Evolutionary conservation across 2,888 invertebrate species (phyloP), one percentile per base, ranked within the genome.

Genomic region (Margaritifera margaritifera): DNA sequence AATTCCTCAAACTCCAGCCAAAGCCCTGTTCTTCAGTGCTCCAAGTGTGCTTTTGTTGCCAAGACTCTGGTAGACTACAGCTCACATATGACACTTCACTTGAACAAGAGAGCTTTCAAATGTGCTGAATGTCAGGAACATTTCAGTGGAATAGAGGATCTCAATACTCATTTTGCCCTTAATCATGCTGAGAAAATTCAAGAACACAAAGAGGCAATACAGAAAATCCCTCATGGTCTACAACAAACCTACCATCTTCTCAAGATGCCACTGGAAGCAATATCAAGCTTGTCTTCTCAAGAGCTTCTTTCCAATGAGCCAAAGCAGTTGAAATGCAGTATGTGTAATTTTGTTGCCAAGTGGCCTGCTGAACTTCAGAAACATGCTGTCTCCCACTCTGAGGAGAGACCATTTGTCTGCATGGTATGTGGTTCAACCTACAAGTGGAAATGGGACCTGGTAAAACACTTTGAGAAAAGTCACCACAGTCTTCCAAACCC

Each of bases 381-480:
- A 59, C 89, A 89, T 79, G 88, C 87, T 52, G 86, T 88, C 22
- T 86, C 87, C 15, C 89, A 89, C 75, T 88, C 88, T 8, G 86
- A 87, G 68, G 85, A 86, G 42, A 74, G 87, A 20, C 88, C 88
- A 6, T 87, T 86, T 69, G 81, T 86, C 20, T 88, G 89, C 71
- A 86, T 87, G 80, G 86, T 88, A 6, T 89, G 89, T 77, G 88
- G 87, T 1, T 85, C 87, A 18, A 86, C 87, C 22, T 89, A 88
- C 80, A 87, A 89, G 66, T 88, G 89, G 88, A 87, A 88, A 68
- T 88, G 89, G 87, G 89, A 89, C 74, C 79, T 90, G 57, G 89
- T 87, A 22, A 86, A 87, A 65, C 90, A 90, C 72, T 89, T 89
- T 78, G 87, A 88, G 64, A 87, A 88, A 69, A 84, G 86, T 64